Evolutionary conservation across 2,113 vertebrate species (phyloP).

Genomic region (Fulica atra): DNA sequence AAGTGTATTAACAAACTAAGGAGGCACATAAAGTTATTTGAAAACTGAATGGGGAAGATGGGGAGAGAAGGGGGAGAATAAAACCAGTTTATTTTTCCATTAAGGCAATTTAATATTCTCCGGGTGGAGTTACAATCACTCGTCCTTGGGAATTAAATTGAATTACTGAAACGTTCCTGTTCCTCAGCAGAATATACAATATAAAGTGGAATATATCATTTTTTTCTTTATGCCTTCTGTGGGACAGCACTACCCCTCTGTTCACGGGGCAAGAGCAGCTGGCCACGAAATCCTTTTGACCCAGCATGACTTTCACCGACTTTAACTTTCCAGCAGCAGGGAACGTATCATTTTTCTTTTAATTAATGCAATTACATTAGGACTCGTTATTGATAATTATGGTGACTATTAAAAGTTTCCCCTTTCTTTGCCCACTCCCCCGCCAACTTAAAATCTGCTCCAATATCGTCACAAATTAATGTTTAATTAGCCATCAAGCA

Average conservation of each 20-base stretch:
- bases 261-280: not conserved
- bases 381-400: conserved; percentile 55
- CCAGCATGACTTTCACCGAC: conserved; percentile 6
- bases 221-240: not conserved
- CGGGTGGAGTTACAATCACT: not conserved
- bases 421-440: not conserved
- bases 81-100: conserved; percentile 63
- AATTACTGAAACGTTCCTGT: conserved; percentile 2
- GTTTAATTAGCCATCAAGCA: conserved; percentile 64
- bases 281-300: not conserved
- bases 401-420: conserved; percentile 37
- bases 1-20: conserved; percentile 54
- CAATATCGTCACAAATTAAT: conserved; percentile 33
- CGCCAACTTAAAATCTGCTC: conserved; percentile 45
- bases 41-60: conserved; percentile 34
- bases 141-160: conserved; percentile 49
- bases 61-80: conserved; percentile 11
- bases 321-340: conserved; percentile 5
- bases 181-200: not conserved
- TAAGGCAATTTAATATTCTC: conserved; percentile 55
- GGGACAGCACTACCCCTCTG: not conserved
- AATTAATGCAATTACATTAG: conserved; percentile 59
- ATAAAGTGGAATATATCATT: not conserved
- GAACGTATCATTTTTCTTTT: conserved; percentile 1
- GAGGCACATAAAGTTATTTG: conserved; percentile 31